Base-by-base conservation (phyloP, 2,888 invertebrate genomes). In the Punctoribates punctum region DNA sequence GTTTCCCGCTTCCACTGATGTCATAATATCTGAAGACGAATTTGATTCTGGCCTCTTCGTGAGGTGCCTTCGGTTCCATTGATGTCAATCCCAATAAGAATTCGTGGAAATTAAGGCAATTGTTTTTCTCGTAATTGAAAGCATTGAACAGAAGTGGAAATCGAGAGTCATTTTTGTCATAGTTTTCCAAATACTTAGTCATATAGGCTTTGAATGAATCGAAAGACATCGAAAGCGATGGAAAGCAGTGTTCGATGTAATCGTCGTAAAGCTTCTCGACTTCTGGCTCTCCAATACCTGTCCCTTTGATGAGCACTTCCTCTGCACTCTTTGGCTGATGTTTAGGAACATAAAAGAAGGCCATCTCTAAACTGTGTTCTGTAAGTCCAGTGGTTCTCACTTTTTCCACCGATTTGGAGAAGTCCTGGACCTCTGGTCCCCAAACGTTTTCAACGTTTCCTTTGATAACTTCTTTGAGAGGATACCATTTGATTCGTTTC, bases 31-130 rank as follows among this genome's bases (percentile, higher is more conserved):
- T 86, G 81, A 90, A 90, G 79, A 90, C 90, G 81, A 90, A 85
- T 83, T 90, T 90, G 0, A 89, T 90, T 0, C 89, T 85, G 42
- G 86, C 80, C 0, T 89, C 88, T 25, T 87, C 88, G 83, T 90
- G 90, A 70, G 86, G 87, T 0, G 89, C 90, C 51, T 81, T 82
- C 0, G 90, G 89, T 81, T 91, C 90, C 79, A 89, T 82, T 0
- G 89, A 88, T 1, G 90, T 89, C 38, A 88, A 80, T 81, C 90
- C 88, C 79, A 88, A 83, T 79, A 90, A 81, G 78, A 88, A 83
- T 81, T 89, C 89, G 73, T 73, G 60, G n/a, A 73, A 76, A 25
- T 25, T 20, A n/a, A 76, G 11, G 48, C 42, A 73, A 13, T 54
- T 54, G 23, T 17, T 75, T 27, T 73, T 51, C 0, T 38, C 6